Conservation (phyloP, 2,888 invertebrate species). For the Euzophera pinguis region DNA sequence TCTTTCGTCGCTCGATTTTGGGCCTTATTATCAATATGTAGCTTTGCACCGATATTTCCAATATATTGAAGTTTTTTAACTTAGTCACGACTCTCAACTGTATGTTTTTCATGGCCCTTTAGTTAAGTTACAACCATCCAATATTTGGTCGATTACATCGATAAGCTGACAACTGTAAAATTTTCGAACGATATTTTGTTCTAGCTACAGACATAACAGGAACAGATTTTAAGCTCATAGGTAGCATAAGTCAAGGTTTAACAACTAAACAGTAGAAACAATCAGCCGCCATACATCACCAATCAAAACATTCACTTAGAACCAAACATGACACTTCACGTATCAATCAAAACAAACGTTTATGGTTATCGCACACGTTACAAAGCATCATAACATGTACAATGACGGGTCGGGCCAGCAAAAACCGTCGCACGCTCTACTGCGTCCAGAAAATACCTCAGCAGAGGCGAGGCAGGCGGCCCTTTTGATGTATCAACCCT, state of each 20-base stretch:
- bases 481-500: conserved; percentile 45
- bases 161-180: too few species aligned
- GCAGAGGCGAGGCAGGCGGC: conserved; percentile 39
- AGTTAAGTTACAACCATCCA: not conserved
- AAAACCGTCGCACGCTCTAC: conserved; percentile 44
- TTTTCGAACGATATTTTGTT: too few species aligned
- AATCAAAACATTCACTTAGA: not conserved
- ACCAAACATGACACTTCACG: conserved; percentile 20
- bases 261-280: too few species aligned
- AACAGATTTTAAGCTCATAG: too few species aligned
- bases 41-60: not conserved
- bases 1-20: conserved; percentile 9
- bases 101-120: not conserved
- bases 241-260: too few species aligned
- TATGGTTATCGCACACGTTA: conserved; percentile 39
- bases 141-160: too few species aligned
- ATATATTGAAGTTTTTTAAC: not conserved
- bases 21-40: not conserved
- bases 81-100: not conserved
- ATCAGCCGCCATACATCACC: too few species aligned
- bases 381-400: conserved; percentile 53
- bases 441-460: conserved; percentile 30
- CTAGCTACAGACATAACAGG: too few species aligned
- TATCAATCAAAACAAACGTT: conserved; percentile 36
- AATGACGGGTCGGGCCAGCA: conserved; percentile 49